A percentile compares a stretch with the other conserved stretches of the same genome.
These are phyloP conservation scores for Parasteatoda lunata DNA, from an alignment of 2,888 invertebrate genomes.

Conservation along the genomic window DNA sequence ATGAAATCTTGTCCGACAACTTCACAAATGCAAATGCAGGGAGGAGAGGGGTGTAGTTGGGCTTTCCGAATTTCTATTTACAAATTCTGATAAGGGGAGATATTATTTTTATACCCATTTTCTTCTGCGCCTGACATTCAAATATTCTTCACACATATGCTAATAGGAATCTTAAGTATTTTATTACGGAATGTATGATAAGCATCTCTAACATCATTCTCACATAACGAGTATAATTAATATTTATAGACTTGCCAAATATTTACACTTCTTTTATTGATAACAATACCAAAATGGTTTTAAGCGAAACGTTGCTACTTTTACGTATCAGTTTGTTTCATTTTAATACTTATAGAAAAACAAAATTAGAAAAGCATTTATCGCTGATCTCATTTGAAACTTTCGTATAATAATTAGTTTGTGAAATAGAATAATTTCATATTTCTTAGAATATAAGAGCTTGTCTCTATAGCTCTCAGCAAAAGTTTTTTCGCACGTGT, in stretches of 20 bases:
- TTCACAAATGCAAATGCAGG: constrained; percentile 56
- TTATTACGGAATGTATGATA: constrained; percentile 16
- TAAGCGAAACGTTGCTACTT: not conserved
- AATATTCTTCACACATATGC: constrained; percentile 40
- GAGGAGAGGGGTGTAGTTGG: not conserved
- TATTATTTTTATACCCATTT: constrained; percentile 30
- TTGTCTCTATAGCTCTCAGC: too few species aligned
- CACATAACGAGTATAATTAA: constrained; percentile 9
- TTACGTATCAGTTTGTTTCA: not conserved
- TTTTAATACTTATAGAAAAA: not conserved
- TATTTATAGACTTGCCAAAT: constrained; percentile 17
- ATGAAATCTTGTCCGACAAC: constrained; percentile 26
- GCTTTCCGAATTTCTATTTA: constrained; percentile 15
- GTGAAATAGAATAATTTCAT: too few species aligned
- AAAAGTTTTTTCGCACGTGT: too few species aligned
- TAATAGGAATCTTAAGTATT: constrained; percentile 43
- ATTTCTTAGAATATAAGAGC: too few species aligned
- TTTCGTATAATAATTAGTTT: constrained; percentile 20
- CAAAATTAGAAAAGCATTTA: not conserved
- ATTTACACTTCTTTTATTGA: constrained; percentile 17
- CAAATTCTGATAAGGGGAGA: constrained; percentile 22
- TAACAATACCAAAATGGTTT: constrained; percentile 4
- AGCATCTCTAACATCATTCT: not conserved
- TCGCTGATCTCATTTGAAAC: constrained; percentile 5
- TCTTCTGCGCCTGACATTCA: not conserved